A percentile compares a stretch with the other conserved stretches of the same genome.
Evolutionary conservation across 2,888 invertebrate species (phyloP).

Genomic region (Thysanoteuthis rhombus): DNA sequence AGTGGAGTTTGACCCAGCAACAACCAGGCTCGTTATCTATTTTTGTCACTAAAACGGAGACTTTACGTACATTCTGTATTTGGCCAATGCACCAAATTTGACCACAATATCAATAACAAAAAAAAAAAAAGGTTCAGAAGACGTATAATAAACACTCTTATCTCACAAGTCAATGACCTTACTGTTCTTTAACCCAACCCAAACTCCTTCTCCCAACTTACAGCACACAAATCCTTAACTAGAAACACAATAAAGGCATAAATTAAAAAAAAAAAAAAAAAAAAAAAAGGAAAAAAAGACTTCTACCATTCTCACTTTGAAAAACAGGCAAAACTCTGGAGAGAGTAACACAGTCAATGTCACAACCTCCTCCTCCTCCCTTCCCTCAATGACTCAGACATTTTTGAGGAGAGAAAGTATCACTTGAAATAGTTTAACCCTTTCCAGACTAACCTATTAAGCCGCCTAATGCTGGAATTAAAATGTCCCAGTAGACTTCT

Average conservation of each 20-base stretch:
- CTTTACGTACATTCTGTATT: no score
- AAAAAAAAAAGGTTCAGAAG: background rate
- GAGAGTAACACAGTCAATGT: constrained; percentile 12
- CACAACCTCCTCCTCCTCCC: background rate
- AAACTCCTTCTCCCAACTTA: background rate
- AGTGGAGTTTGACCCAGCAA: no score
- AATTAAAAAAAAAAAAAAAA: background rate
- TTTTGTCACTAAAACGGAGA: no score
- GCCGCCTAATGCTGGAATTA: no score
- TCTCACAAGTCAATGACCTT: constrained; percentile 12
- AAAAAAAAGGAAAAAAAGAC: background rate
- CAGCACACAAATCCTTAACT: background rate
- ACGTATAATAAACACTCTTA: background rate
- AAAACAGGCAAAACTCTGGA: background rate
- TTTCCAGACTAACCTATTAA: no score
- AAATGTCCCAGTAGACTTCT: no score
- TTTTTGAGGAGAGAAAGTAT: background rate
- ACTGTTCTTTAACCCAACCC: background rate
- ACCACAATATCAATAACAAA: background rate
- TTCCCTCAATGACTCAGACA: background rate
- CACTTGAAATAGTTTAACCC: background rate
- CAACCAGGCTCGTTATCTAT: no score
- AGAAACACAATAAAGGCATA: background rate
- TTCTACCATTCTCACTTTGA: constrained; percentile 12
- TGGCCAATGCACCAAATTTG: background rate